These are phyloP conservation scores for Chelonus formosanus DNA, from an alignment of 2,888 invertebrate genomes.

Conservation along the genomic window DNA sequence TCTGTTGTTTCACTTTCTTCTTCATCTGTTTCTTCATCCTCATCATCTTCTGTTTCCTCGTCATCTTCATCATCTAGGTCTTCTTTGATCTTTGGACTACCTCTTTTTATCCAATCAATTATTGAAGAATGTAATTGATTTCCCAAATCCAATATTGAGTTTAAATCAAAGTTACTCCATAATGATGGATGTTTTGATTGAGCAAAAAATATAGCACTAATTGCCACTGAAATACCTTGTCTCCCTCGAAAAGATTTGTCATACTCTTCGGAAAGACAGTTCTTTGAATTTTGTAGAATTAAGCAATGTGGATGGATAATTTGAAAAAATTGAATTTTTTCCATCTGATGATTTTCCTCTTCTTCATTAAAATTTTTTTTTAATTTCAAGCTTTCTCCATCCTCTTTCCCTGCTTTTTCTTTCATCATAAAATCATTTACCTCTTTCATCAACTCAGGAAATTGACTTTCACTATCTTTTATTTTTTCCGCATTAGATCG, in stretches of 20 bases:
- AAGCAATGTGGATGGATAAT: slow-evolving; percentile 51
- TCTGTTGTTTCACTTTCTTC: slow-evolving; percentile 42
- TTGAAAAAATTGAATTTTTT: slow-evolving; percentile 43
- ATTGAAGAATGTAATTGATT: slow-evolving; percentile 45
- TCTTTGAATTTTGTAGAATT: slow-evolving; percentile 51
- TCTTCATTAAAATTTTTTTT: slow-evolving; percentile 45
- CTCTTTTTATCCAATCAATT: slow-evolving; percentile 48
- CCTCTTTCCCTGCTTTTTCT: neutral
- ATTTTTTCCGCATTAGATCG: slow-evolving; percentile 40
- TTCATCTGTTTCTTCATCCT: slow-evolving; percentile 36
- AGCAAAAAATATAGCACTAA: slow-evolving; percentile 50
- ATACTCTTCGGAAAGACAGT: slow-evolving; percentile 46
- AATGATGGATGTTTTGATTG: slow-evolving; percentile 45
- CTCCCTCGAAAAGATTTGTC: slow-evolving; percentile 44
- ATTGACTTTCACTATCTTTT: slow-evolving; percentile 44
- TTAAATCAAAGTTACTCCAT: slow-evolving; percentile 55
- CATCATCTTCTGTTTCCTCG: slow-evolving; percentile 29
- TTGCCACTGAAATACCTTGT: slow-evolving; percentile 52
- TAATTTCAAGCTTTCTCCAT: neutral
- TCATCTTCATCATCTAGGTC: slow-evolving; percentile 18
- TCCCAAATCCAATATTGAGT: slow-evolving; percentile 50
- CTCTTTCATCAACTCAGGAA: slow-evolving; percentile 52
- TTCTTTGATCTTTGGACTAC: slow-evolving; percentile 36
- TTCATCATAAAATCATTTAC: slow-evolving; percentile 48
- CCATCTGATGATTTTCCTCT: slow-evolving; percentile 14